A percentile compares a stretch with the other conserved stretches of the same genome.
These are phyloP conservation scores for Adrianichthys oophorus DNA, from an alignment of 2,797 vertebrate species.

Conservation along the genomic window DNA sequence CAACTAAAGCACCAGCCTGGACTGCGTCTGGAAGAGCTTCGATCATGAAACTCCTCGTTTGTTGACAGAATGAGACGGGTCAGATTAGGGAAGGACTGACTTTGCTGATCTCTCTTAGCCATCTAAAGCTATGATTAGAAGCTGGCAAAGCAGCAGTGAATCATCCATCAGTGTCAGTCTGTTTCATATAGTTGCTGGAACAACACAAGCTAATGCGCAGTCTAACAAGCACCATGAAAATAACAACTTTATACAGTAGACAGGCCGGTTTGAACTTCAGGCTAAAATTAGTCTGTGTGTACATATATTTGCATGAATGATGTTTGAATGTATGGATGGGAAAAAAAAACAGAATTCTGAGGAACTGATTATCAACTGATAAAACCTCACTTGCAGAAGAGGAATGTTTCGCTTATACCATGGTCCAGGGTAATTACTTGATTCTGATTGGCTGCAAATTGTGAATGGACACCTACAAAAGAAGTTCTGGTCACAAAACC, in stretches of 20 bases:
- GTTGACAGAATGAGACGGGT: constrained; percentile 21
- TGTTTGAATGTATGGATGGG: no score
- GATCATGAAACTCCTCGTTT: constrained; percentile 10
- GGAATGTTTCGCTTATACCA: no score
- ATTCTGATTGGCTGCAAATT: no score
- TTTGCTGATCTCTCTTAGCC: constrained; percentile 25
- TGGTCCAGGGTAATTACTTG: no score
- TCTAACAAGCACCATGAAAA: background rate
- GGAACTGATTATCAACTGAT: no score
- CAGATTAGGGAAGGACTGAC: constrained; percentile 12
- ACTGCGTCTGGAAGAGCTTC: constrained; percentile 16
- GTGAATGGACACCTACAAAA: no score
- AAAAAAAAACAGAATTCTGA: no score
- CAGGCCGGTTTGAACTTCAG: no score
- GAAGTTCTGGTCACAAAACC: no score
- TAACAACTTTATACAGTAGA: background rate
- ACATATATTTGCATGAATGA: no score
- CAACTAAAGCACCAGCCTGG: constrained; percentile 9
- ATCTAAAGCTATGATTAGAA: constrained; percentile 43
- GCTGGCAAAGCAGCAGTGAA: constrained; percentile 31
- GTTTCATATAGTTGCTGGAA: constrained; percentile 27
- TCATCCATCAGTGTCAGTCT: constrained; percentile 54
- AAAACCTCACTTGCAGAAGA: no score
- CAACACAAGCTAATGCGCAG: constrained; percentile 13
- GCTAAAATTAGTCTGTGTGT: no score